Conservation (phyloP, 2,888 invertebrate genomes). For the Deilephila porcellus region DNA sequence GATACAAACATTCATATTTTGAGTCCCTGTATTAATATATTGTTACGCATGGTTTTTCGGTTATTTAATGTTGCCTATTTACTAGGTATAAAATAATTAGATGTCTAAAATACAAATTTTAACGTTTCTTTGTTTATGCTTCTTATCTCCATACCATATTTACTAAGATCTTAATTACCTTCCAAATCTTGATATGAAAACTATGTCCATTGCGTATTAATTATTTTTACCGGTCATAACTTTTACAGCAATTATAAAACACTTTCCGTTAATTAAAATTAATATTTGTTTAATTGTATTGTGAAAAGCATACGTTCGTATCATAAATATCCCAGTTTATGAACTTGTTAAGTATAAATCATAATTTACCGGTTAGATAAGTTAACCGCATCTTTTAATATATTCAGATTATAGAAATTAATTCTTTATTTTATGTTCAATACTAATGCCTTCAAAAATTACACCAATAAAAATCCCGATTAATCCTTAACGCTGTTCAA, state of each 20-base stretch:
- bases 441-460: not conserved
- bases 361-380: not conserved
- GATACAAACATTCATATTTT: too few relatives aligned
- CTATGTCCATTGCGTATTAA: too few relatives aligned
- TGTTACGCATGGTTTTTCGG: too few relatives aligned
- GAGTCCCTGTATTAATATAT: too few relatives aligned
- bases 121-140: too few relatives aligned
- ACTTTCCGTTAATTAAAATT: not conserved
- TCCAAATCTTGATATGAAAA: too few relatives aligned
- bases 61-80: too few relatives aligned
- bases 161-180: too few relatives aligned
- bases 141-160: too few relatives aligned
- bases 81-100: too few relatives aligned
- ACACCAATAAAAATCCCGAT: slow-evolving; percentile 1
- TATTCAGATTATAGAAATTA: not conserved
- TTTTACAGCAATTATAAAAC: not conserved
- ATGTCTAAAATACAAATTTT: too few relatives aligned
- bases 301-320: not conserved
- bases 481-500: not conserved
- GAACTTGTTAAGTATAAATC: slow-evolving; percentile 1
- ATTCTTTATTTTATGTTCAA: not conserved
- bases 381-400: not conserved
- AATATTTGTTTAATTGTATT: not conserved
- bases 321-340: not conserved
- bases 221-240: not conserved